phyloP scores from a whole-genome alignment of 2,113 vertebrate genomes.

The Cyphomyrus discorhynchus region DNA sequence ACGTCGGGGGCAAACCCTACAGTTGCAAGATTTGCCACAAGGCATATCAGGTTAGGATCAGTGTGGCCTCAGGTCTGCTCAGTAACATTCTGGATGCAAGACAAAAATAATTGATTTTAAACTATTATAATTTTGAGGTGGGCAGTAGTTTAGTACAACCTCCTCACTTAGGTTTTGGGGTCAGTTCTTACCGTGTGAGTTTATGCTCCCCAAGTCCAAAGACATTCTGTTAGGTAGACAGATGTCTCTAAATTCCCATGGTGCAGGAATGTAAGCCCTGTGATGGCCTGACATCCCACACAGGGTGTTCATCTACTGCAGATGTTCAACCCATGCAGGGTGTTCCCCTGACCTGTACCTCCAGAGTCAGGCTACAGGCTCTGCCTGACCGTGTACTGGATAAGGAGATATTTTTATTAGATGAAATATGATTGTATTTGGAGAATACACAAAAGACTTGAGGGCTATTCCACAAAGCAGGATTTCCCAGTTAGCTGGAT shows the following conservation, averaged over 20 bases:
- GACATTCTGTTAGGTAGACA: not conserved
- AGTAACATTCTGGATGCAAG: not conserved
- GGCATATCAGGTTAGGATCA: slow-evolving; percentile 69
- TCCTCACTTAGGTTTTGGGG: not conserved
- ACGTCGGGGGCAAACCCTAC: slow-evolving; percentile 72
- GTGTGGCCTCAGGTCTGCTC: no score
- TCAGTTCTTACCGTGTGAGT: not conserved
- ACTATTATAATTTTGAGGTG: not conserved
- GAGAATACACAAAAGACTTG: not conserved
- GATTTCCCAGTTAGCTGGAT: not conserved
- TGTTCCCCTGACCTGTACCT: not conserved
- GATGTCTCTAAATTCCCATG: no score
- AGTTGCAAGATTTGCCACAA: slow-evolving; percentile 82
- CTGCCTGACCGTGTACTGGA: not conserved
- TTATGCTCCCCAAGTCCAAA: not conserved
- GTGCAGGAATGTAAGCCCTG: not conserved
- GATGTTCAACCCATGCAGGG: not conserved
- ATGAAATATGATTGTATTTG: not conserved
- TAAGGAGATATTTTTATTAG: not conserved
- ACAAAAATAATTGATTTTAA: not conserved
- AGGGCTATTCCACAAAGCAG: not conserved
- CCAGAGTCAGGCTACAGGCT: not conserved
- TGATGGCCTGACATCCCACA: not conserved
- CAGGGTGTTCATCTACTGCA: not conserved
- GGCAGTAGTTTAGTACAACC: not conserved